phyloP scores from a whole-genome alignment of 1,140 invertebrate species.

The Trichomalopsis sarcophagae region DNA sequence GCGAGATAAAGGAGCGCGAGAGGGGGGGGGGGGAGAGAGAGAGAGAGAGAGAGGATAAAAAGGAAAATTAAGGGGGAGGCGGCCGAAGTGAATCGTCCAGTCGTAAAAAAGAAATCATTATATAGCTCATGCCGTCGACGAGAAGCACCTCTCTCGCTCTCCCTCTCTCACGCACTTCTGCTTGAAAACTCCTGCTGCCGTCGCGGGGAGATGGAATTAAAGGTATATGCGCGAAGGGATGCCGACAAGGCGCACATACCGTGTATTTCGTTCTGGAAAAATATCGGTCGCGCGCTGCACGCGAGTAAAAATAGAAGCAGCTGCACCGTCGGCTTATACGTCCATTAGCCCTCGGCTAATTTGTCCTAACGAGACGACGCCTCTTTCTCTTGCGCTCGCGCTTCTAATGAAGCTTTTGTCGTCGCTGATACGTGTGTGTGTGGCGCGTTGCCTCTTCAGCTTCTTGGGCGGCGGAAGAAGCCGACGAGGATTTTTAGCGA shows the following conservation, averaged over 20 bases:
- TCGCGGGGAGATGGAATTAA: conserved; percentile 7
- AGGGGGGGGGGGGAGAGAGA: neutral
- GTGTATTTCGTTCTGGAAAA: too few relatives aligned
- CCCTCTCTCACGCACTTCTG: neutral
- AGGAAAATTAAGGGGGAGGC: conserved; percentile 41
- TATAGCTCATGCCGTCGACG: conserved; percentile 11
- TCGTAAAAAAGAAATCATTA: conserved; percentile 40
- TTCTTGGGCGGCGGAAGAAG: too few relatives aligned
- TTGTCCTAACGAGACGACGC: conserved; percentile 63
- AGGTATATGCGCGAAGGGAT: neutral
- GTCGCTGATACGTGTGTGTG: neutral
- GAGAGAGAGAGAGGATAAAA: neutral
- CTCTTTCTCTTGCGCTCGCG: conserved; percentile 19
- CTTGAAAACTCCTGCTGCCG: neutral
- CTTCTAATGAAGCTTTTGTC: conserved; percentile 65
- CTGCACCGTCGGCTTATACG: conserved; percentile 52
- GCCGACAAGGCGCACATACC: too few relatives aligned
- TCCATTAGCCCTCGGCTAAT: conserved; percentile 66
- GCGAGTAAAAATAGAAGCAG: conserved; percentile 17
- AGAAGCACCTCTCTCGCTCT: neutral
- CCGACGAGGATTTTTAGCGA: conserved; percentile 22
- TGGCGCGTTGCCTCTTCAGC: too few relatives aligned
- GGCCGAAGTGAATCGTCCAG: conserved; percentile 16
- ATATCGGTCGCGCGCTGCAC: too few relatives aligned
- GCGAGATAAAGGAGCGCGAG: neutral